Evolutionary conservation across 2,113 vertebrate species (phyloP).

Genomic region (Naja naja): DNA sequence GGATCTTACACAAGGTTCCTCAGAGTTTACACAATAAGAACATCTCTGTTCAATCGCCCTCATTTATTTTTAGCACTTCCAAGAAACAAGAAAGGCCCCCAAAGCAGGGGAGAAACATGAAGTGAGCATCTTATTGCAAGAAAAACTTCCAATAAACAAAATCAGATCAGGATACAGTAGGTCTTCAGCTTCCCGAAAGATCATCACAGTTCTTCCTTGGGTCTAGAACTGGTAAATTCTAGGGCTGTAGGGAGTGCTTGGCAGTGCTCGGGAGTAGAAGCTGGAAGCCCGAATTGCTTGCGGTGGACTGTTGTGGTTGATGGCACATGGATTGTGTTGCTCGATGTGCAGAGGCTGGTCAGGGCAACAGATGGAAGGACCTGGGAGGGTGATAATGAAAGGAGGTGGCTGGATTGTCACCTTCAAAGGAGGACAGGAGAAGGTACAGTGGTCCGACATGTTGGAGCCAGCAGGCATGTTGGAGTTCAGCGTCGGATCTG

Average conservation of each 20-base stretch:
- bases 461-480: neutral
- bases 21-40: neutral
- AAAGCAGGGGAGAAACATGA: neutral
- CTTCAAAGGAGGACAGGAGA: neutral
- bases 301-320: neutral
- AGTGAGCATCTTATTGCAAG: neutral
- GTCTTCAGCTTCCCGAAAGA: neutral
- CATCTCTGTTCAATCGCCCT: neutral
- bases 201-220: neutral
- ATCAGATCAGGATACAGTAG: neutral
- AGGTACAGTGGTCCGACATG: neutral
- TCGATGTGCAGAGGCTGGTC: neutral
- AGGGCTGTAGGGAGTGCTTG: neutral
- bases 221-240: neutral
- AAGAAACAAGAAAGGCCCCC: neutral
- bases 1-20: neutral
- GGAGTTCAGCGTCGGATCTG: neutral
- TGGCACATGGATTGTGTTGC: conserved; percentile 2
- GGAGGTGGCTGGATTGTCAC: conserved; percentile 11
- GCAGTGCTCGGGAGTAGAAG: neutral
- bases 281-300: neutral
- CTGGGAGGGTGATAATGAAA: conserved; percentile 1
- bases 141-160: neutral
- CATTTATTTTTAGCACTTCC: neutral
- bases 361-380: neutral